Base-by-base conservation (phyloP, 1,140 invertebrate species). In the Sinonovacula constricta region DNA sequence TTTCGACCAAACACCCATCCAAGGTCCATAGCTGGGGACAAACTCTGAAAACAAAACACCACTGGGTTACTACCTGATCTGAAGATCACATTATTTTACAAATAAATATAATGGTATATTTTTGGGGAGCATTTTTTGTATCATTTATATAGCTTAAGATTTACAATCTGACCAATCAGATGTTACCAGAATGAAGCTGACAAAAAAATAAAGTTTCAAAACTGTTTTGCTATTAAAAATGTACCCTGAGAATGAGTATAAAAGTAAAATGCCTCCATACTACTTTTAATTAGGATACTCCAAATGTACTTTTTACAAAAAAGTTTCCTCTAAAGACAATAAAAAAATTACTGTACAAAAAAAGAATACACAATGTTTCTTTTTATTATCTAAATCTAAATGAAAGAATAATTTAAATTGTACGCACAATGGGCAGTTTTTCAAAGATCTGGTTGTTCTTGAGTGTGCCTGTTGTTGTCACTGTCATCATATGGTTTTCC, bases 391-490 rank as follows among this genome's bases (percentile, higher is more conserved):
- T n/a, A n/a, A n/a, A n/a, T n/a, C n/a, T n/a, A n/a, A n/a, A n/a
- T n/a, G n/a, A n/a, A n/a, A n/a, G n/a, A n/a, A n/a, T n/a, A n/a
- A n/a, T n/a, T n/a, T n/a, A n/a, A n/a, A n/a, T n/a, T 12, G 14
- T 30, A 68, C 74, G 22, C 49, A 77, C 74, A 7, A 77, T 60
- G 15, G 74, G 74, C 31, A 77, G 53, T 60, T 68, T 77, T 49
- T 77, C 74, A 68, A 34, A 68, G n/a, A 77, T 68, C 18, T 67
- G 65, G 30, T 68, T 68, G 30, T 77, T 65, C n/a, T 68, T 77
- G 0, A 77, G 28, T 10, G 49, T 56, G 12, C 74, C 74, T n/a
- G 63, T 68, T 18, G 74, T 54, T 15, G 74, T 60, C 14, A 77
- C 33, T n/a, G 74, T 77, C 12, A 66, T 59, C 3, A 77, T n/a